A percentile compares a stretch with the other conserved stretches of the same genome.
These are phyloP conservation scores for Neofelis nebulosa DNA, from an alignment of 2,113 vertebrate species.

Conservation along the genomic window DNA sequence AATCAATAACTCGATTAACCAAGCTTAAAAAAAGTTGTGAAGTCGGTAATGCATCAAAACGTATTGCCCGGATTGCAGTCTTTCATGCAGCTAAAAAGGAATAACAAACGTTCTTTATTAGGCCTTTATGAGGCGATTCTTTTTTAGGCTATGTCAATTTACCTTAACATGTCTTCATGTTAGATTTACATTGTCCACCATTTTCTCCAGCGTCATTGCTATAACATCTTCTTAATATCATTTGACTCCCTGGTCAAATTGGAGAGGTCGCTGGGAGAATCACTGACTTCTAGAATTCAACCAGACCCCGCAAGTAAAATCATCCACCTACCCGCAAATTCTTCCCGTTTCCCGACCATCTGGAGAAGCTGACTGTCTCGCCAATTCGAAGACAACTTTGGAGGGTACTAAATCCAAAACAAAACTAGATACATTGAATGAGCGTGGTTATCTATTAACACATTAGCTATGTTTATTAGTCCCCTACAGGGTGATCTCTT, in stretches of 20 bases:
- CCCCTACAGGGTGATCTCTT: not conserved
- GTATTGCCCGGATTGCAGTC: not conserved
- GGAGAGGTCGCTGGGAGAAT: conserved; percentile 70
- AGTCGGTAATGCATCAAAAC: not conserved
- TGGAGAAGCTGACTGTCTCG: not conserved
- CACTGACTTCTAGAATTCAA: conserved; percentile 72
- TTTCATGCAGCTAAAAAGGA: not conserved
- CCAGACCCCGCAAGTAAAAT: conserved; percentile 63
- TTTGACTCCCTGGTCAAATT: not conserved
- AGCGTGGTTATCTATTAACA: conserved; percentile 43
- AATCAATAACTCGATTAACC: not conserved
- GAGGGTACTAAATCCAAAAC: not conserved
- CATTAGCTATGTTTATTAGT: not conserved
- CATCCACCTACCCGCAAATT: conserved; percentile 55
- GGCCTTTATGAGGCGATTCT: not conserved
- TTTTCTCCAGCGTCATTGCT: conserved; percentile 44
- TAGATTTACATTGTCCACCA: conserved; percentile 29
- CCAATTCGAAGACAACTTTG: conserved; percentile 52
- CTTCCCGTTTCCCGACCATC: conserved; percentile 58
- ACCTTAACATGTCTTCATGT: not conserved
- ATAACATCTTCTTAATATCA: conserved; percentile 16
- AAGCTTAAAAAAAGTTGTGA: not conserved
- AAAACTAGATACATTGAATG: conserved; percentile 42
- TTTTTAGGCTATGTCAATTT: conserved; percentile 46
- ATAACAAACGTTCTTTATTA: not conserved